A percentile compares a stretch with the other conserved stretches of the same genome.
phyloP scores from a whole-genome alignment of 2,888 invertebrate genomes.

The Leucania comma region DNA sequence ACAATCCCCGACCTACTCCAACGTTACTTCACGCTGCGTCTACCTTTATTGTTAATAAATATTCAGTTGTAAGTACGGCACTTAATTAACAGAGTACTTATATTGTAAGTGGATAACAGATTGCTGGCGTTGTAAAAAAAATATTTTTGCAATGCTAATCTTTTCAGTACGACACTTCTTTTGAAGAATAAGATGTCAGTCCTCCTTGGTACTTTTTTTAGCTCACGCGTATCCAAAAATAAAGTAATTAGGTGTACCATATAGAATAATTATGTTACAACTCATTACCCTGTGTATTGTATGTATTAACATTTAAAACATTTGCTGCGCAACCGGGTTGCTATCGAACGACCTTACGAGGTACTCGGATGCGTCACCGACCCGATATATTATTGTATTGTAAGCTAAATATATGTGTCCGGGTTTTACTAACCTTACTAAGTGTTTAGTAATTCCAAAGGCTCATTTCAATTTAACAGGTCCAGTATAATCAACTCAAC shows the following conservation, averaged over 20 bases:
- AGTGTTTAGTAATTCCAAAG: conserved; percentile 76
- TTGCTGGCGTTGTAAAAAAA: neutral
- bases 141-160: neutral
- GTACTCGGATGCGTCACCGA: conserved; percentile 74
- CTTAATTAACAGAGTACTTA: conserved; percentile 24
- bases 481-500: conserved; percentile 17
- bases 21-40: conserved; percentile 28
- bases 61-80: conserved; percentile 21
- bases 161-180: neutral
- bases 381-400: conserved; percentile 71
- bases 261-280: conserved; percentile 29
- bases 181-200: neutral
- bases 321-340: conserved; percentile 79
- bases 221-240: neutral
- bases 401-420: conserved; percentile 74
- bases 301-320: conserved; percentile 66
- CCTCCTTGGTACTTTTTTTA: neutral
- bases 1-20: conserved; percentile 59
- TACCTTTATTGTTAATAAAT: conserved; percentile 35
- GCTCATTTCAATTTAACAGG: conserved; percentile 64
- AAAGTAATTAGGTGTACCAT: conserved; percentile 22
- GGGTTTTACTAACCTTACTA: conserved; percentile 75
- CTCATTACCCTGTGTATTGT: conserved; percentile 29
- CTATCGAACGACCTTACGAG: conserved; percentile 73
- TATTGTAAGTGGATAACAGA: conserved; percentile 17